These are phyloP conservation scores for Eristalis tenax DNA, from an alignment of 2,888 invertebrate genomes.

Conservation along the genomic window DNA sequence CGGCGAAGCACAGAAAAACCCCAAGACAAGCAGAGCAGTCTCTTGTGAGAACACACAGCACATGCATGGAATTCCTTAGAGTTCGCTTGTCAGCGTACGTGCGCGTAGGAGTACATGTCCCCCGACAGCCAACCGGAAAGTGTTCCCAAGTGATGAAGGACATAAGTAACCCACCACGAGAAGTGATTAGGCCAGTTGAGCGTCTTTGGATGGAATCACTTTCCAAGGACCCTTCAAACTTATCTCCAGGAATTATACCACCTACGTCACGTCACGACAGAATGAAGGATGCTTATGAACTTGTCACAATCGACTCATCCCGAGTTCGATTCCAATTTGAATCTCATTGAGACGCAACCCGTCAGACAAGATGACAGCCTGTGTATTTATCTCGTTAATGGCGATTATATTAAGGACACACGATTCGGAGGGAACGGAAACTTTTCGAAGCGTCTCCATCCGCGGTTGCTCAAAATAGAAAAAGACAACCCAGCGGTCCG, in stretches of 20 bases:
- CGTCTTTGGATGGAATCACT: not conserved
- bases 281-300: not conserved
- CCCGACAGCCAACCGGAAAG: not conserved
- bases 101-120: not conserved
- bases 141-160: constrained; percentile 8
- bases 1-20: not conserved
- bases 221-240: not conserved
- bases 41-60: constrained; percentile 14
- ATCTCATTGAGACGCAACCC: not conserved
- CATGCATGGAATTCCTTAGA: constrained; percentile 41
- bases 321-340: constrained; percentile 7
- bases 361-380: constrained; percentile 38
- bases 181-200: not conserved
- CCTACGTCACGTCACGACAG: not conserved
- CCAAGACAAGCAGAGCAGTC: constrained; percentile 12
- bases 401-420: constrained; percentile 35
- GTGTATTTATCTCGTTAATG: constrained; percentile 35
- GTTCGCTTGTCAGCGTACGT: constrained; percentile 1
- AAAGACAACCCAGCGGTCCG: not conserved
- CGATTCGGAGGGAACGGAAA: constrained; percentile 36
- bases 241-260: constrained; percentile 7
- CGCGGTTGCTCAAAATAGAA: constrained; percentile 11
- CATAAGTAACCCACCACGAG: constrained; percentile 9
- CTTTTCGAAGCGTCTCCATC: not conserved
- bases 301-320: constrained; percentile 14